Evolutionary conservation across 2,797 vertebrate genomes (phyloP), one percentile per base, ranked within the genome.

Genomic region (Geotrypetes seraphini): DNA sequence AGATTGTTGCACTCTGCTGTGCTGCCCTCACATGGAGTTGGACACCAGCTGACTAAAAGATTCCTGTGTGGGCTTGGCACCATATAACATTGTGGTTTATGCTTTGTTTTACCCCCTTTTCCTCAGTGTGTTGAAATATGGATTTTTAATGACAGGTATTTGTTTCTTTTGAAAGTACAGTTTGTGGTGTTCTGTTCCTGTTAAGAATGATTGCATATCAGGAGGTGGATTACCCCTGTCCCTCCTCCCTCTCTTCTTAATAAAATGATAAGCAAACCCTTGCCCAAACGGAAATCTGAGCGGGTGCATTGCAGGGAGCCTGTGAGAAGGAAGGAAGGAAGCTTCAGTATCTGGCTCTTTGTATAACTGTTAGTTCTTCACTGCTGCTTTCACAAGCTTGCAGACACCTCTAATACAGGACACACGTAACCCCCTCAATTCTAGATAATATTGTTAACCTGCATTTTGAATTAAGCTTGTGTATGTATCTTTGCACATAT

Each of bases 251-350:
- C 12, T 50, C 55, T 10, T 50, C 50, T 47, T 39, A 39, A 38
- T 12, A 12, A 13, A 25, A 48, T 44, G 33, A 33, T 13, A 28
- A 35, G 5, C 25, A 15, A 37, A 31, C 27, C 41, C 36, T 35
- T 34, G 33, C 25, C 48, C 27, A 23, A 44, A 5, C 33, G 49
- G 46, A 48, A 65, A 38, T 12, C 6, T 0, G 51, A 31, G 51
- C 19, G 8, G 31, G 29, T 60, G 54, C 42, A 36, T 10, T 5
- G 38, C 35, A 16, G 22, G 18, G 44, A 33, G 38, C 33, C 41
- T 25, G 14, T 19, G 23, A 34, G n/a, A 6, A 31, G 51, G 57
- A 6, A 31, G 51, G 57, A 53, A 61, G 59, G 67, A 61, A 63
- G 46, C 31, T 42, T 12, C 25, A 46, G 35, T 35, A 12, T 39